These are phyloP conservation scores for Phyllopteryx taeniolatus DNA, from an alignment of 2,113 vertebrate genomes.

Conservation along the genomic window DNA sequence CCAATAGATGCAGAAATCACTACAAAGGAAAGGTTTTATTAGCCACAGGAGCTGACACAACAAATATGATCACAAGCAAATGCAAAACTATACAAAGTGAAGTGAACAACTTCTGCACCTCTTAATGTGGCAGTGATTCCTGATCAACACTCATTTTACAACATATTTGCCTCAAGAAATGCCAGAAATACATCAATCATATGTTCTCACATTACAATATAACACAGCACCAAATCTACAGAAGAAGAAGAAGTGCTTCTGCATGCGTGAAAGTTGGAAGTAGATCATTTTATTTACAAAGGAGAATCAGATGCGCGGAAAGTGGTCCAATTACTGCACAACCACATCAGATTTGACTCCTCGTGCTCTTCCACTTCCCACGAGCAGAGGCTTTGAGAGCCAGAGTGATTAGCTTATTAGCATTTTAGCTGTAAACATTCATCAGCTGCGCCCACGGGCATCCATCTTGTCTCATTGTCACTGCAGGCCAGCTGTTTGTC, in stretches of 20 bases:
- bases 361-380: constrained; percentile 39
- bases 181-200: constrained; percentile 8
- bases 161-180: constrained; percentile 1
- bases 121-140: constrained; percentile 26
- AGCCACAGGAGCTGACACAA: constrained; percentile 54
- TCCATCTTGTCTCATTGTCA: constrained; percentile 64
- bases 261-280: constrained; percentile 31
- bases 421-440: constrained; percentile 74
- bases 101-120: constrained; percentile 24
- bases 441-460: constrained; percentile 66
- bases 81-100: constrained; percentile 39
- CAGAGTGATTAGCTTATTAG: constrained; percentile 71
- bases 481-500: constrained; percentile 61
- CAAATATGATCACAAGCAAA: constrained; percentile 44
- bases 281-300: constrained; percentile 44
- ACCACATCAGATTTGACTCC: constrained; percentile 40
- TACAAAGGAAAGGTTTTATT: constrained; percentile 54
- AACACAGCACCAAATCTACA: constrained; percentile 20
- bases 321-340: constrained; percentile 47
- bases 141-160: constrained; percentile 7
- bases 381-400: constrained; percentile 44
- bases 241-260: neutral
- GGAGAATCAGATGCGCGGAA: constrained; percentile 40
- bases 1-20: constrained; percentile 3
- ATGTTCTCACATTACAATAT: constrained; percentile 24